Percentiles rank a stretch among this genome's conserved stretches.
phyloP scores from a whole-genome alignment of 2,888 invertebrate species.

The Adelognathus sp. region DNA sequence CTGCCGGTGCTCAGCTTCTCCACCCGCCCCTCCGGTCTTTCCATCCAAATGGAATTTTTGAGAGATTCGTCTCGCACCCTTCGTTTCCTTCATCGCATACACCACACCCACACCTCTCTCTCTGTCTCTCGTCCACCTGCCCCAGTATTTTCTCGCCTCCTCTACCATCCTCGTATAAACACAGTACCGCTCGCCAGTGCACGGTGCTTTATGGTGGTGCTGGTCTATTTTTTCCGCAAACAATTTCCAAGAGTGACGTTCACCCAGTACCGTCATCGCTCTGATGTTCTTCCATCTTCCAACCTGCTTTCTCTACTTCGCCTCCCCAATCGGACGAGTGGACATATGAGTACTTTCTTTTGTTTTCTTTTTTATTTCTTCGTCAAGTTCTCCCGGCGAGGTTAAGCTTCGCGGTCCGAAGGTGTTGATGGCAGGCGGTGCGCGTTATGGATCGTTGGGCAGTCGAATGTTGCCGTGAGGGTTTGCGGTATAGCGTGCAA shows the following conservation, averaged over 20 bases:
- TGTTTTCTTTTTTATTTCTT: not conserved
- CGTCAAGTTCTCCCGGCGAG: not conserved
- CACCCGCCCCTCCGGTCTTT: slow-evolving; percentile 29
- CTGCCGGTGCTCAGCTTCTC: not conserved
- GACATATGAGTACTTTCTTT: not conserved
- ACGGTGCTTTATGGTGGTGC: not conserved
- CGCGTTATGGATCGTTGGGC: slow-evolving; percentile 2
- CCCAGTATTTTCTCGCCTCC: slow-evolving; percentile 31
- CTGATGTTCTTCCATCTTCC: slow-evolving; percentile 2
- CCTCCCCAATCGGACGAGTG: not conserved
- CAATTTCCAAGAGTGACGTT: slow-evolving; percentile 45
- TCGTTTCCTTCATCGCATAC: slow-evolving; percentile 31
- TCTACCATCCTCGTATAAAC: not conserved
- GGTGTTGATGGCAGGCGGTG: not conserved
- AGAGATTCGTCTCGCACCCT: slow-evolving; percentile 54
- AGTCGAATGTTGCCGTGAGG: not conserved
- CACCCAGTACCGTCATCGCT: slow-evolving; percentile 23
- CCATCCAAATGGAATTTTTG: slow-evolving; percentile 63
- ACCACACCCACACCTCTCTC: no score
- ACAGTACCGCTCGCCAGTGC: slow-evolving; percentile 3
- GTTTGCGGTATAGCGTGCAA: slow-evolving; percentile 54
- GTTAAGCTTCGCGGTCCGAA: not conserved
- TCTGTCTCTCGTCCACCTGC: no score
- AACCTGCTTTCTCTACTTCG: not conserved
- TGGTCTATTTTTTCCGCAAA: slow-evolving; percentile 33